These are phyloP conservation scores for Orthosia incerta DNA, from an alignment of 2,888 invertebrate species.

Conservation along the genomic window DNA sequence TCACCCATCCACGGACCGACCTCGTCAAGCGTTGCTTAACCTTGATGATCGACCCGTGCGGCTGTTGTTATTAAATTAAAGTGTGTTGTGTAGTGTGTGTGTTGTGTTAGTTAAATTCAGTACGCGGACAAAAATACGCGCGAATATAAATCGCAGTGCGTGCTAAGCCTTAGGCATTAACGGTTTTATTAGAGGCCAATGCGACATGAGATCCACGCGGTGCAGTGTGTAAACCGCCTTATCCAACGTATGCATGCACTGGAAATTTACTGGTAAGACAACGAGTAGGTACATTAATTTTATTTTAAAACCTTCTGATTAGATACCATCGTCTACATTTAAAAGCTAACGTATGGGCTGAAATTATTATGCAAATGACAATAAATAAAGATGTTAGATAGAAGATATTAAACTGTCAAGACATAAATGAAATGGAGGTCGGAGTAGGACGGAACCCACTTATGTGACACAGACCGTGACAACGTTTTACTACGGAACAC, in stretches of 20 bases:
- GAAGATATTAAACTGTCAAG: background rate
- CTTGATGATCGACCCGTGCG: no score
- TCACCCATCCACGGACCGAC: no score
- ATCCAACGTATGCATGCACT: background rate
- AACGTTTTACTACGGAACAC: background rate
- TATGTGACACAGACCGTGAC: background rate
- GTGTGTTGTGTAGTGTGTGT: no score
- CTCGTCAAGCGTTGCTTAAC: no score
- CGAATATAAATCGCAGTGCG: no score
- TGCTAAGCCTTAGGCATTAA: no score
- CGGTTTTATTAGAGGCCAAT: no score
- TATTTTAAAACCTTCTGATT: background rate
- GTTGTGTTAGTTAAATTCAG: no score
- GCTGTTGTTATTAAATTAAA: no score
- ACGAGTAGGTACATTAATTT: background rate
- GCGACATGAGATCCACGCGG: no score
- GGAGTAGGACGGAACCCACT: background rate
- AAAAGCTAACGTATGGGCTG: background rate
- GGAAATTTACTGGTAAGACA: background rate
- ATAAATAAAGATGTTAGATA: slow-evolving; percentile 3
- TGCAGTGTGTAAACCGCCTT: no score
- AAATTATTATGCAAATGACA: slow-evolving; percentile 3
- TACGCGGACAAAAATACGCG: no score
- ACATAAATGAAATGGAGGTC: slow-evolving; percentile 4
- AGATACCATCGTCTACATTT: background rate